Conservation (phyloP, 2,113 vertebrate species). For the Boulengerochromis microlepis region DNA sequence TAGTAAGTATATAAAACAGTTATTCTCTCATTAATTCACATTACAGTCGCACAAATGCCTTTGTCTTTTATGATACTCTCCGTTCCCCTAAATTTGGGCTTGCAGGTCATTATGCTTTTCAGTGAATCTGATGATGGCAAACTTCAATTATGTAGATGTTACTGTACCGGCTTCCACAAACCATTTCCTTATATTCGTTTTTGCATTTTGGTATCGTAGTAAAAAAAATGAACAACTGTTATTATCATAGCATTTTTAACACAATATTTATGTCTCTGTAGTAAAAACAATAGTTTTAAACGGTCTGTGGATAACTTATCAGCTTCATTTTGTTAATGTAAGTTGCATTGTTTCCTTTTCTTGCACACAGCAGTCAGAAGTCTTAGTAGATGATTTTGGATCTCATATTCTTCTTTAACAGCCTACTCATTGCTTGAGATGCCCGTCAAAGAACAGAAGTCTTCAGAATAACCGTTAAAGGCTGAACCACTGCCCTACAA, state of each 20-base stretch:
- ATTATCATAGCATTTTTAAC: background rate
- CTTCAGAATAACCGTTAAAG: background rate
- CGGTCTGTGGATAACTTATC: background rate
- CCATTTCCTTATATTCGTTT: background rate
- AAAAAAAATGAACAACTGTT: background rate
- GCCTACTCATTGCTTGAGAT: background rate
- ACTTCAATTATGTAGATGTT: background rate
- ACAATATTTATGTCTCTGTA: background rate
- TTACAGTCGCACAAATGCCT: background rate
- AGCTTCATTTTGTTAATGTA: background rate
- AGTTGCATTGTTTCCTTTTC: background rate
- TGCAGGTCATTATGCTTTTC: background rate
- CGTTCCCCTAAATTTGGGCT: background rate
- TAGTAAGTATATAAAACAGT: background rate
- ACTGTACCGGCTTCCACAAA: background rate
- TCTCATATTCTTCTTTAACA: background rate
- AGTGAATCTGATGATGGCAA: background rate
- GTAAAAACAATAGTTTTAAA: background rate
- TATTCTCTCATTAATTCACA: background rate
- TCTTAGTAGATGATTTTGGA: background rate
- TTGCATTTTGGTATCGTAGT: background rate
- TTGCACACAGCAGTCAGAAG: background rate
- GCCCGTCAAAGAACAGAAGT: background rate
- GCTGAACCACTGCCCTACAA: background rate
- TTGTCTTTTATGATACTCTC: background rate